Conservation (phyloP, 2,113 vertebrate genomes). For the Percina caprodes region DNA sequence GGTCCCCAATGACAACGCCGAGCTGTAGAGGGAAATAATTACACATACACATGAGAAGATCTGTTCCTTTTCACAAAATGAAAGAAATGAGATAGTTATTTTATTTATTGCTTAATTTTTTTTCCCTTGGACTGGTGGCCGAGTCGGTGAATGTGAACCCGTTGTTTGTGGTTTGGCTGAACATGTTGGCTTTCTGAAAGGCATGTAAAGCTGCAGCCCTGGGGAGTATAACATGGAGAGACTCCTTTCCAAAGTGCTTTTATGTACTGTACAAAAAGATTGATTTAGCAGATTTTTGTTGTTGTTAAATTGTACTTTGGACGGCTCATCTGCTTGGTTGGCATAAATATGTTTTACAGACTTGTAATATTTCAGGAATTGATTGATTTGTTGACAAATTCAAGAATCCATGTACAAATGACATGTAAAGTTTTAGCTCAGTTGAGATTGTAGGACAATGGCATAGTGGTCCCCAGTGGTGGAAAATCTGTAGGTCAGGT, state of each 20-base stretch:
- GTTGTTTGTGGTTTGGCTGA: slow-evolving; percentile 67
- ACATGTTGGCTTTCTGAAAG: slow-evolving; percentile 19
- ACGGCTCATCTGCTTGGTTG: background rate
- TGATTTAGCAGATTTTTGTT: slow-evolving; percentile 22
- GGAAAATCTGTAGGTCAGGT: slow-evolving; percentile 27
- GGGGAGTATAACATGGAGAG: slow-evolving; percentile 23
- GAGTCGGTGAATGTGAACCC: slow-evolving; percentile 51
- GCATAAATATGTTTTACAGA: background rate
- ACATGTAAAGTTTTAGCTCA: background rate
- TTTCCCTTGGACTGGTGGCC: slow-evolving; percentile 32
- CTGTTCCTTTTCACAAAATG: slow-evolving; percentile 59
- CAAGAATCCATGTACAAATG: background rate
- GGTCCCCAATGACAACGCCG: slow-evolving; percentile 62
- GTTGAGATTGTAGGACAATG: background rate
- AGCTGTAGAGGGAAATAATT: slow-evolving; percentile 77
- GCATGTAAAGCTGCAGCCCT: slow-evolving; percentile 40
- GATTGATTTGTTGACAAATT: slow-evolving; percentile 1
- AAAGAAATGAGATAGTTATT: slow-evolving; percentile 60
- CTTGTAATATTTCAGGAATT: background rate
- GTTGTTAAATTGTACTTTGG: accelerated
- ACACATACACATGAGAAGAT: slow-evolving; percentile 72
- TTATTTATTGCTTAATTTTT: slow-evolving; percentile 65
- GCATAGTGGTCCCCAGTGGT: background rate
- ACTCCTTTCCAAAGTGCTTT: slow-evolving; percentile 22
- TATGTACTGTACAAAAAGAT: slow-evolving; percentile 30